Percentiles rank a stretch among this genome's conserved stretches.
Evolutionary conservation across 2,797 vertebrate genomes (phyloP).

Genomic region (Gila robusta): DNA sequence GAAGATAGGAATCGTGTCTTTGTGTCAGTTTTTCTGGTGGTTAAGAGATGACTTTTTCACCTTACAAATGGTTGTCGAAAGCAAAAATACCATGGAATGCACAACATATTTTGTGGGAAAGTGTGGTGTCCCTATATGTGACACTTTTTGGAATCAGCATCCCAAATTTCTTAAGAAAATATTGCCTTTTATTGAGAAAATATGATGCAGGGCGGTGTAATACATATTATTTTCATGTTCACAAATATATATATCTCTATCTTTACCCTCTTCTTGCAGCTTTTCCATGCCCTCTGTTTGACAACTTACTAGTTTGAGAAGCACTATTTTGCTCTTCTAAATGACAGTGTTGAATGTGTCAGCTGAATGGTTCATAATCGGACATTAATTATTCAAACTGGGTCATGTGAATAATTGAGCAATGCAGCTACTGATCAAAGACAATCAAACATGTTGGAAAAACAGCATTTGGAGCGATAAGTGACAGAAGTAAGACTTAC

Average conservation of each 20-base stretch:
- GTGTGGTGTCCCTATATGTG: neutral
- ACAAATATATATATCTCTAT: neutral
- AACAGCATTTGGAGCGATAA: constrained; percentile 15
- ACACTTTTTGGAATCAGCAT: neutral
- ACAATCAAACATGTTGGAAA: neutral
- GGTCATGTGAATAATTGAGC: constrained; percentile 63
- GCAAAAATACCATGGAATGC: neutral
- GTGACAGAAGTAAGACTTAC: neutral
- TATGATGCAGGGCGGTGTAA: neutral
- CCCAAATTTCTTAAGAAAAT: neutral
- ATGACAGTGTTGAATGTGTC: constrained; percentile 5
- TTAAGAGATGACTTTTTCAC: neutral
- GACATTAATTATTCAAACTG: constrained; percentile 30
- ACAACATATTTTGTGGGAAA: neutral
- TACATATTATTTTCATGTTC: neutral
- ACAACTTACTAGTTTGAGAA: neutral
- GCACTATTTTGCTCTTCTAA: neutral
- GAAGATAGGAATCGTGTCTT: neutral
- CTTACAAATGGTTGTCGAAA: neutral
- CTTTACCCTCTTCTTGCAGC: neutral
- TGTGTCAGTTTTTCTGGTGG: neutral
- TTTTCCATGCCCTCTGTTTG: neutral
- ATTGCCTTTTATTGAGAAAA: neutral
- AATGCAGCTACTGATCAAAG: constrained; percentile 40
- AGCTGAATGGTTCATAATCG: constrained; percentile 26